Conservation (phyloP, 1,140 invertebrate genomes). For the Leptonema lineaticorne region DNA sequence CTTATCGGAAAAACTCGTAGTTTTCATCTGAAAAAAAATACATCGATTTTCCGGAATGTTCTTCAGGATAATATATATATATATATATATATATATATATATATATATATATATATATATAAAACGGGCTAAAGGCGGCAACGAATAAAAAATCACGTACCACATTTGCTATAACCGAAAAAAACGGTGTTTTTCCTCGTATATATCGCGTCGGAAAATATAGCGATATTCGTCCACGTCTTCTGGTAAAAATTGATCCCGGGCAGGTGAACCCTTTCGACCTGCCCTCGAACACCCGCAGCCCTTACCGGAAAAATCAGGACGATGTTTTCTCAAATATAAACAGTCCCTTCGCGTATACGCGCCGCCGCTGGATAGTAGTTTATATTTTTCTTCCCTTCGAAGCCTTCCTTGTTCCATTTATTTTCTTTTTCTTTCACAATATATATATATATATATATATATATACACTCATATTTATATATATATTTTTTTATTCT, state of each 20-base stretch:
- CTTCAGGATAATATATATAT: not conserved
- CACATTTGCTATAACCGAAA: not conserved
- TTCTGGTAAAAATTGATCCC: not conserved
- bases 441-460: not conserved
- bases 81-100: not conserved
- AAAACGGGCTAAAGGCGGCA: not conserved
- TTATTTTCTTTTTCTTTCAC: not conserved
- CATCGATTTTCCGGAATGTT: not conserved
- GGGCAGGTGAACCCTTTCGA: not conserved
- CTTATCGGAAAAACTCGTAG: too few species aligned
- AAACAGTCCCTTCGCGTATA: slow-evolving; percentile 14
- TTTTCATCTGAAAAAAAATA: too few species aligned
- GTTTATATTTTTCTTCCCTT: slow-evolving; percentile 11
- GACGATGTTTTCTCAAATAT: slow-evolving; percentile 6
- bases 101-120: too few species aligned
- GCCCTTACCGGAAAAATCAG: not conserved
- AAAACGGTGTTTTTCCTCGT: not conserved
- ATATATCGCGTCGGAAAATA: not conserved
- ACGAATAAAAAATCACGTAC: not conserved
- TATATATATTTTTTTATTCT: too few species aligned
- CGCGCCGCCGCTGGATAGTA: not conserved
- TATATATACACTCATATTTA: not conserved
- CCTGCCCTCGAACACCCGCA: not conserved
- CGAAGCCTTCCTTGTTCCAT: slow-evolving; percentile 1
- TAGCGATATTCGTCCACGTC: slow-evolving; percentile 6